A percentile compares a stretch with the other conserved stretches of the same genome.
Conservation (phyloP, 2,113 vertebrate genomes). For the Addax nasomaculatus region DNA sequence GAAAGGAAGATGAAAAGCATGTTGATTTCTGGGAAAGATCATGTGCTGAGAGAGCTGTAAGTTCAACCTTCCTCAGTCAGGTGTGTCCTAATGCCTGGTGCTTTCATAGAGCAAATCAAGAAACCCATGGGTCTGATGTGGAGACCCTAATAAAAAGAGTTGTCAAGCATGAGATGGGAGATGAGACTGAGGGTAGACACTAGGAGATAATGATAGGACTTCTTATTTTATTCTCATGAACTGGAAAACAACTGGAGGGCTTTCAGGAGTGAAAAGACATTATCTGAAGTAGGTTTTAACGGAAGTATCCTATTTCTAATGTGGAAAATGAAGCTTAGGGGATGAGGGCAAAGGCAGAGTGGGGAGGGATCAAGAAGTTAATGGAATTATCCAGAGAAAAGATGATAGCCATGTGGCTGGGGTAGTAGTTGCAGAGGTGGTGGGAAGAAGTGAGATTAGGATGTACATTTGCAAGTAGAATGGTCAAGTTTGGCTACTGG, state of each 20-base stretch:
- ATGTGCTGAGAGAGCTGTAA: neutral
- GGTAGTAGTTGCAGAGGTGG: neutral
- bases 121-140: neutral
- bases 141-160: neutral
- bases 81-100: neutral
- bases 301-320: neutral
- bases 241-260: neutral
- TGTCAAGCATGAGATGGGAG: neutral
- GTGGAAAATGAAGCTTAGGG: neutral
- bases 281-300: neutral
- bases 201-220: neutral
- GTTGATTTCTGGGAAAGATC: neutral
- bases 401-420: neutral
- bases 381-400: neutral
- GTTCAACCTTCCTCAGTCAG: neutral
- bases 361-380: neutral
- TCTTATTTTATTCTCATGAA: neutral
- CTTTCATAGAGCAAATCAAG: neutral
- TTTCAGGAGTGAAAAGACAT: neutral
- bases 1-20: neutral
- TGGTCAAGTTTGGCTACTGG: neutral
- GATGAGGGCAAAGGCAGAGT: neutral
- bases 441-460: neutral
- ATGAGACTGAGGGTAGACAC: neutral
- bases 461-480: neutral